These are phyloP conservation scores for Melanotaenia nigrans DNA, from an alignment of 2,797 vertebrate genomes.

Conservation along the genomic window DNA sequence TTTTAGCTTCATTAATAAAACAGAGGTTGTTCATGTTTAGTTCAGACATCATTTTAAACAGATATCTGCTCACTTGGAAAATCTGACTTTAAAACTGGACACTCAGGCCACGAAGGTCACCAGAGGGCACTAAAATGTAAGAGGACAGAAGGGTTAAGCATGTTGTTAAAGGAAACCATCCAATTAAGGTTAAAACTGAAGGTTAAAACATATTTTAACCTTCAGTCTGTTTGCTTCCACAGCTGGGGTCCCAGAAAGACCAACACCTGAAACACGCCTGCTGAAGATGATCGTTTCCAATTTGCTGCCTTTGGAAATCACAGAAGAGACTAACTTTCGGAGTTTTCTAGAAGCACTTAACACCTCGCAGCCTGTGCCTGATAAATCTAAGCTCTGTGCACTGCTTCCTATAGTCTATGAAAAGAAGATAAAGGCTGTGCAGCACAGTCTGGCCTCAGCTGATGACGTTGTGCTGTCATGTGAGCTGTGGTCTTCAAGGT, in stretches of 20 bases:
- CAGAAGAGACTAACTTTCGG: neutral
- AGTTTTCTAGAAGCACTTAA: neutral
- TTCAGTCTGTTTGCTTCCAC: neutral
- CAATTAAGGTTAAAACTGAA: too few relatives aligned
- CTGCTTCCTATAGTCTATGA: neutral
- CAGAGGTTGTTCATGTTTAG: too few relatives aligned
- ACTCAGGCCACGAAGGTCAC: too few relatives aligned
- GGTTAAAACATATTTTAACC: too few relatives aligned
- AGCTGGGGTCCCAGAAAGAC: neutral
- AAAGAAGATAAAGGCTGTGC: neutral
- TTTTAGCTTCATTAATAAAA: too few relatives aligned
- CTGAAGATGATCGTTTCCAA: slow-evolving; percentile 6
- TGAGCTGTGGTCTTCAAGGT: slow-evolving; percentile 15
- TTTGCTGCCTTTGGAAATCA: slow-evolving; percentile 2
- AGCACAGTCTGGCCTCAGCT: neutral
- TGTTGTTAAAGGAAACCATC: too few relatives aligned
- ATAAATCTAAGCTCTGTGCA: neutral
- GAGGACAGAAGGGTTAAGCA: too few relatives aligned
- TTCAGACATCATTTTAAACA: too few relatives aligned
- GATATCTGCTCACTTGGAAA: too few relatives aligned
- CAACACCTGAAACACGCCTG: neutral
- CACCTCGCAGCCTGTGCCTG: neutral
- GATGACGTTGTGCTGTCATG: slow-evolving; percentile 15
- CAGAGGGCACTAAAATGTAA: too few relatives aligned
- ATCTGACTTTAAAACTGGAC: too few relatives aligned